Percentiles rank a stretch among this genome's conserved stretches.
phyloP scores from a whole-genome alignment of 2,797 vertebrate species.

The Coilia nasus region DNA sequence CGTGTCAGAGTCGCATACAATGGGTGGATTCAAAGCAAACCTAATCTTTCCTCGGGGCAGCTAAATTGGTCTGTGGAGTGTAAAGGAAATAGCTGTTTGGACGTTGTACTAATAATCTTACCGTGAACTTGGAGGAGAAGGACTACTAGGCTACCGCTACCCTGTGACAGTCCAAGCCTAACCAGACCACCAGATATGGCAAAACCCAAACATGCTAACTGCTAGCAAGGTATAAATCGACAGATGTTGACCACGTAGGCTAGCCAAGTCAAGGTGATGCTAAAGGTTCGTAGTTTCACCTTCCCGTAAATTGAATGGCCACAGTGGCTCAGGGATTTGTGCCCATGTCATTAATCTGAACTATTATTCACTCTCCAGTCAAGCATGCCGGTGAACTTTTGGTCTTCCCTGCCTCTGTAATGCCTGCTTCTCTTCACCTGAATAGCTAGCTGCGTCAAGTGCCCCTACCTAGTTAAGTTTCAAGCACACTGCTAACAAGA shows the following conservation, averaged over 20 bases:
- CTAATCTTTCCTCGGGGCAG: not conserved
- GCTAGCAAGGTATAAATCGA: not conserved
- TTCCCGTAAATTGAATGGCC: not conserved
- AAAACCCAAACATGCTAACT: slow-evolving; percentile 1
- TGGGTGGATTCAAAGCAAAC: not conserved
- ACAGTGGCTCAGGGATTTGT: not conserved
- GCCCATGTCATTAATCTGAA: not conserved
- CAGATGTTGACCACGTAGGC: slow-evolving; percentile 23
- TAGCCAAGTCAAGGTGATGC: not conserved
- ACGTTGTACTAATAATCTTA: not conserved
- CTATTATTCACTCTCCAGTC: not conserved
- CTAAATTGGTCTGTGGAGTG: slow-evolving; percentile 9
- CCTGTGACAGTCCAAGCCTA: not conserved
- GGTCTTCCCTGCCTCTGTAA: not conserved
- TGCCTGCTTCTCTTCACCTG: not conserved
- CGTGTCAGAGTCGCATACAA: slow-evolving; percentile 41
- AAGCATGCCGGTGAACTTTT: not conserved
- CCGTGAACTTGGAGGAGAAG: not conserved
- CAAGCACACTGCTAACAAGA: not conserved
- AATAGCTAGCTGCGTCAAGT: not conserved
- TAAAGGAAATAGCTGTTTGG: not conserved
- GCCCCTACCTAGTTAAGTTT: not conserved
- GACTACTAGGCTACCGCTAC: too few relatives aligned
- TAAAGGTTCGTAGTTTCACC: not conserved
- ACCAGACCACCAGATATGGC: too few relatives aligned